Conservation (phyloP, 1,140 invertebrate genomes). For the Macrostomum lignano region DNA sequence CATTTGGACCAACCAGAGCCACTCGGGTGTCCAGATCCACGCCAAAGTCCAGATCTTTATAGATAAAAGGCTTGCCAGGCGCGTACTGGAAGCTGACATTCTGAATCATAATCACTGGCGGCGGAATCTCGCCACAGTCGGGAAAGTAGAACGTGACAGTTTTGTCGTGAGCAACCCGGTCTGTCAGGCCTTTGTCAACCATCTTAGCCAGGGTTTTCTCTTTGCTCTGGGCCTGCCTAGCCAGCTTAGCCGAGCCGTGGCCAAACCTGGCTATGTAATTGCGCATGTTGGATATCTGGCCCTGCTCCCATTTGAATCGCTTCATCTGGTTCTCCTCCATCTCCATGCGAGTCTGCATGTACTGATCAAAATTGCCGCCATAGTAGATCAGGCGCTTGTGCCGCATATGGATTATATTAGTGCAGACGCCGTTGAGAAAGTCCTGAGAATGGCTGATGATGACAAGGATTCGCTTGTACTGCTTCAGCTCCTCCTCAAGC, state of each 20-base stretch:
- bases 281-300: slow-evolving; percentile 97
- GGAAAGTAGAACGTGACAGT: slow-evolving; percentile 75
- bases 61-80: slow-evolving; percentile 46
- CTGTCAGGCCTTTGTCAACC: slow-evolving; percentile 80
- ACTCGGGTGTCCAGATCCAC: slow-evolving; percentile 87
- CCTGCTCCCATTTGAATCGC: slow-evolving; percentile 96
- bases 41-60: slow-evolving; percentile 88
- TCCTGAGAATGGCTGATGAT: slow-evolving; percentile 99
- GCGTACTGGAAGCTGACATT: slow-evolving; percentile 9
- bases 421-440: slow-evolving; percentile 95
- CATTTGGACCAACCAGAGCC: slow-evolving; percentile 86
- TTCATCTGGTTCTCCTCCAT: slow-evolving; percentile 92
- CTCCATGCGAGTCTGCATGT: slow-evolving; percentile 64
- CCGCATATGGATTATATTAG: slow-evolving; percentile 83
- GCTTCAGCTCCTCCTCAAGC: slow-evolving; percentile 71
- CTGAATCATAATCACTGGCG: slow-evolving; percentile 82
- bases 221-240: slow-evolving; percentile 88
- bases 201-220: slow-evolving; percentile 97
- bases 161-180: slow-evolving; percentile 67
- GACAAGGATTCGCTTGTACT: slow-evolving; percentile 62
- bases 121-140: slow-evolving; percentile 74
- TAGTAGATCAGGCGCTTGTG: slow-evolving; percentile 76
- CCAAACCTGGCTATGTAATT: slow-evolving; percentile 97
- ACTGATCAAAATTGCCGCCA: slow-evolving; percentile 74
- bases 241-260: slow-evolving; percentile 88